These are phyloP conservation scores for Gouania willdenowi DNA, from an alignment of 2,797 vertebrate species.

Conservation along the genomic window DNA sequence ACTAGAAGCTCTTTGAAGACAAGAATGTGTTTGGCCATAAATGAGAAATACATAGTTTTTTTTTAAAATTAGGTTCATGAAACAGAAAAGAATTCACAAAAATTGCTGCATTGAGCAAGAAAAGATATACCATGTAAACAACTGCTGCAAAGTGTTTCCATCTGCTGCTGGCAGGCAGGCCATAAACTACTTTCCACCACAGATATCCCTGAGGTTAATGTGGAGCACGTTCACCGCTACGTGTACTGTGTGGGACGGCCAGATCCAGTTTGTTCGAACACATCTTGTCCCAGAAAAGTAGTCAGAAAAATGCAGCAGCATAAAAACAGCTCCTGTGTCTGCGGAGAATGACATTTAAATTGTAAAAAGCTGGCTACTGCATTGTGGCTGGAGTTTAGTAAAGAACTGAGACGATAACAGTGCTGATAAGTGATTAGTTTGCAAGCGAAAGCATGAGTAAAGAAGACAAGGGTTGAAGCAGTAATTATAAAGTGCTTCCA, in stretches of 20 bases:
- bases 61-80: conserved; percentile 48
- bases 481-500: neutral
- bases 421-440: conserved; percentile 2
- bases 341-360: conserved; percentile 8
- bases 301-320: conserved; percentile 22
- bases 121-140: conserved; percentile 63
- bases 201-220: conserved; percentile 66
- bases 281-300: conserved; percentile 21
- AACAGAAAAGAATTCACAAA: conserved; percentile 27
- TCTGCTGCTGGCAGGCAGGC: conserved; percentile 60
- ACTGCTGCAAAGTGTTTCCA: conserved; percentile 68
- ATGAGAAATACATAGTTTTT: conserved; percentile 35
- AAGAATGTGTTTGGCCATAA: conserved; percentile 35
- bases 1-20: conserved; percentile 21
- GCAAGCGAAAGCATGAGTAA: neutral
- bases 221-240: conserved; percentile 42
- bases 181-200: conserved; percentile 57
- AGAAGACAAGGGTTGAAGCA: neutral
- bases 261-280: conserved; percentile 42
- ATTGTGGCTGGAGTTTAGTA: conserved; percentile 11
- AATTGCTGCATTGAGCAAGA: conserved; percentile 55
- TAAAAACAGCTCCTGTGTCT: conserved; percentile 2
- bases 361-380: conserved; percentile 5
- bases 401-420: conserved; percentile 11
- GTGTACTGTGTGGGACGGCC: conserved; percentile 32